phyloP scores from a whole-genome alignment of 2,797 vertebrate genomes.

The Rhincodon typus region DNA sequence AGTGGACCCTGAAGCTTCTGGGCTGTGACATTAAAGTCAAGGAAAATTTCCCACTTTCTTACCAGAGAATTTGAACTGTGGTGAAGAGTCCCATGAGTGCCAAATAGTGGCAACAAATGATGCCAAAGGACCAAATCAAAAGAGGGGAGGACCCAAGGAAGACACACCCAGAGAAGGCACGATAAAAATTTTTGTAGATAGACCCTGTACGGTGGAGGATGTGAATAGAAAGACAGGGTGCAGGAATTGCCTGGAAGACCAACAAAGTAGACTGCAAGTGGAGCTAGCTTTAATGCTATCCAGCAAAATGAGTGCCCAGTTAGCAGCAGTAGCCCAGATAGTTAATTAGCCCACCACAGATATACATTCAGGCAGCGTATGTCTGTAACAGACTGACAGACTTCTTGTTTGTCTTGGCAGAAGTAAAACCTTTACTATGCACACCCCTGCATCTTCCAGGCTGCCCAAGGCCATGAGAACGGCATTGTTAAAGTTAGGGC shows the following conservation, averaged over 20 bases:
- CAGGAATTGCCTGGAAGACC: neutral
- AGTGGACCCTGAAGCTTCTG: too few relatives aligned
- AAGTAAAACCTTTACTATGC: too few relatives aligned
- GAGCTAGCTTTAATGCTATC: neutral
- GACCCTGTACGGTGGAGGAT: neutral
- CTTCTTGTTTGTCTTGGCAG: too few relatives aligned
- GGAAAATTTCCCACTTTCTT: too few relatives aligned
- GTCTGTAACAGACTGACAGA: too few relatives aligned
- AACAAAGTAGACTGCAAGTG: neutral
- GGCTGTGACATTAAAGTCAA: too few relatives aligned
- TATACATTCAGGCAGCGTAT: too few relatives aligned
- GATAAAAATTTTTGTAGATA: neutral
- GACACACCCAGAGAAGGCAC: neutral
- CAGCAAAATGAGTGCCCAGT: neutral
- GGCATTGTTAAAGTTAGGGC: too few relatives aligned
- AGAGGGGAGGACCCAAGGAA: neutral
- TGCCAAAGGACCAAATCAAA: neutral
- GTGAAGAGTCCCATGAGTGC: too few relatives aligned
- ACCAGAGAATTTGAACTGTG: too few relatives aligned
- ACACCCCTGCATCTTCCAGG: too few relatives aligned
- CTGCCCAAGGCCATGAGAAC: too few relatives aligned
- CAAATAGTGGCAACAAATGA: neutral
- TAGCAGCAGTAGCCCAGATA: neutral
- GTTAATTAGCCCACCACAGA: neutral
- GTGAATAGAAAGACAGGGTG: neutral